Base-by-base conservation (phyloP, 2,888 invertebrate species). In the Ectemnius lituratus region DNA sequence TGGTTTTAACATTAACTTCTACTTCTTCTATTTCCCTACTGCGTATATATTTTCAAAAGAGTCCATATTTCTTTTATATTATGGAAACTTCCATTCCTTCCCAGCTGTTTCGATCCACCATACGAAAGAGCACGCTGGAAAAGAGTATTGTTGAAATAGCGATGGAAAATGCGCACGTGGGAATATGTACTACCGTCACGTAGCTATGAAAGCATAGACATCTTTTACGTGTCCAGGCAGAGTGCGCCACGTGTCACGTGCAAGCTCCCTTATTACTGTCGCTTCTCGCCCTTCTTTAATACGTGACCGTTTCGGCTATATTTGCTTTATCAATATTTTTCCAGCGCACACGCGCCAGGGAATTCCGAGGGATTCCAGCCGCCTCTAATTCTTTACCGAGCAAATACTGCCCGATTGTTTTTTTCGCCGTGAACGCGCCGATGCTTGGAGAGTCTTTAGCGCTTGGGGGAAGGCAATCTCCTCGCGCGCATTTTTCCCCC, bases 181-280 rank as follows among this genome's bases (percentile, higher is more conserved):
- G 70, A 70, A 76, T 73, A 78, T 6, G 77, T 75, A 79, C 62
- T 79, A 74, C 69, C 78, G 77, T 78, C 73, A 70, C 28, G 70
- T 68, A 79, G 78, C 81, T 80, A 73, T 77, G 79, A 83, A 83
- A 83, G 83, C 81, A 80, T 76, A 75, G 76, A 78, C 73, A 68
- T 37, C 37, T 37, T 37, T 37, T 37, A 37, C 37, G 37, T 37
- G 37, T 37, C 37, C 37, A 8, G 37, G 8, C 3, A 37, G 37
- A 37, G 37, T 37, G 37, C 37, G 37, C 37, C 37, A 37, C 37
- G 37, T 11, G 37, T 37, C 20, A 70, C 56, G 46, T 49, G 45
- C 8, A 69, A 27, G 56, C 60, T 61, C 75, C 74, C 62, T 74
- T 76, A 76, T 69, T 74, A 76, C 74, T 63, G 27, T 64, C 69